These are phyloP conservation scores for Zaprionus africanus DNA, from an alignment of 1,140 invertebrate species.

Conservation along the genomic window DNA sequence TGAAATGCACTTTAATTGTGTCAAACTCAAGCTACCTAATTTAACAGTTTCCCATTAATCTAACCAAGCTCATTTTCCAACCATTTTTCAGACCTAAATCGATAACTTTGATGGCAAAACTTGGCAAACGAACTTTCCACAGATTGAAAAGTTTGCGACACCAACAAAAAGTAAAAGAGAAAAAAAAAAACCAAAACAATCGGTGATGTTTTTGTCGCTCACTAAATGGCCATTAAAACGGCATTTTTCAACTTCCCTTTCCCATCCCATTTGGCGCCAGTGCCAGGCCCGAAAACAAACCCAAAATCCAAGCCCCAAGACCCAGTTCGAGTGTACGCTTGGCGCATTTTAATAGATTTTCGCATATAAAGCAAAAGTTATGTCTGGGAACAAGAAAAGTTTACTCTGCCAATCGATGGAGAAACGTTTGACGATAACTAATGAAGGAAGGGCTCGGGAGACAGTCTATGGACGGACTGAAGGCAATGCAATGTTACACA, in stretches of 20 bases:
- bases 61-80: neutral
- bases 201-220: constrained; percentile 30
- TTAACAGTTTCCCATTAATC: neutral
- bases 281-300: constrained; percentile 12
- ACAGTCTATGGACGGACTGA: constrained; percentile 11
- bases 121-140: constrained; percentile 20
- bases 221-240: constrained; percentile 55
- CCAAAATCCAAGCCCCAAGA: constrained; percentile 22
- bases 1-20: neutral
- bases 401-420: constrained; percentile 32
- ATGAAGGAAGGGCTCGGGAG: constrained; percentile 6
- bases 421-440: constrained; percentile 16
- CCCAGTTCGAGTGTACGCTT: constrained; percentile 50
- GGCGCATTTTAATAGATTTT: constrained; percentile 69
- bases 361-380: constrained; percentile 48
- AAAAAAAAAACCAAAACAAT: constrained; percentile 27
- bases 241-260: constrained; percentile 72
- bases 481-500: constrained; percentile 45
- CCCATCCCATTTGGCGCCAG: constrained; percentile 45
- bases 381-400: constrained; percentile 56
- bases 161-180: neutral
- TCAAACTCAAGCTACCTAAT: neutral
- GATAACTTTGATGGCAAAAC: constrained; percentile 19
- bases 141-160: constrained; percentile 40
- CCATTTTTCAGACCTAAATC: constrained; percentile 8